These are phyloP conservation scores for Alectura lathami DNA, from an alignment of 2,113 vertebrate species.

Conservation along the genomic window DNA sequence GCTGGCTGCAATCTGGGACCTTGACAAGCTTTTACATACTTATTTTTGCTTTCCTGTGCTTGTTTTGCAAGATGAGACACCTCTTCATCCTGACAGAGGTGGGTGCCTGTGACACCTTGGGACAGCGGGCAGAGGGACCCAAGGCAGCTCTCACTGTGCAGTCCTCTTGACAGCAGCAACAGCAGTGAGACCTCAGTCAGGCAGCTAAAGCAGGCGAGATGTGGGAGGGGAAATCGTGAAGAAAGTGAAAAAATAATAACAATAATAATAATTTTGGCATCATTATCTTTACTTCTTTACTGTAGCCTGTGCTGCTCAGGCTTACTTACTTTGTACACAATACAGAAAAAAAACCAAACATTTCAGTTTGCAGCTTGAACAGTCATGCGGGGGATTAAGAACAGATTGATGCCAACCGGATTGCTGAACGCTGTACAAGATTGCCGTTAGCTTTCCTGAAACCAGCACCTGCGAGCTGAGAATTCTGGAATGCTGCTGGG, in stretches of 20 bases:
- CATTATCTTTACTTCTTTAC: not conserved
- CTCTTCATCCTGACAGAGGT: not conserved
- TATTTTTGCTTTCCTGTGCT: not conserved
- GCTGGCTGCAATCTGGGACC: not conserved
- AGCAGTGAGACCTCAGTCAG: not conserved
- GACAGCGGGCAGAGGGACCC: not conserved
- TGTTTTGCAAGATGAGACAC: not conserved
- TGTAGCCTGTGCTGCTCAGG: not conserved
- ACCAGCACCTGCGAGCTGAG: slow-evolving; percentile 40
- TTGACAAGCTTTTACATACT: not conserved
- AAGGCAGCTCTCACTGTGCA: not conserved
- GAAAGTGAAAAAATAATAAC: not conserved
- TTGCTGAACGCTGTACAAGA: slow-evolving; percentile 13
- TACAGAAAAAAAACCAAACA: not conserved
- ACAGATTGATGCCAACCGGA: not conserved
- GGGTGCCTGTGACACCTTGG: not conserved
- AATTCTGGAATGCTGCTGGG: slow-evolving; percentile 37
- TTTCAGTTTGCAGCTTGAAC: not conserved
- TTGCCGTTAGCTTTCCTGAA: not conserved
- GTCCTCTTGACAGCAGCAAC: not conserved
- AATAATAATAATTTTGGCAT: not conserved
- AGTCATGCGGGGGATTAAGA: not conserved
- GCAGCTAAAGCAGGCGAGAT: not conserved
- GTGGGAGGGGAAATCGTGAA: not conserved
- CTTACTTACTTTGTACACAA: not conserved